Evolutionary conservation across 2,888 invertebrate species (phyloP), one percentile per base, ranked within the genome.

Genomic region (Gryllus longicercus): DNA sequence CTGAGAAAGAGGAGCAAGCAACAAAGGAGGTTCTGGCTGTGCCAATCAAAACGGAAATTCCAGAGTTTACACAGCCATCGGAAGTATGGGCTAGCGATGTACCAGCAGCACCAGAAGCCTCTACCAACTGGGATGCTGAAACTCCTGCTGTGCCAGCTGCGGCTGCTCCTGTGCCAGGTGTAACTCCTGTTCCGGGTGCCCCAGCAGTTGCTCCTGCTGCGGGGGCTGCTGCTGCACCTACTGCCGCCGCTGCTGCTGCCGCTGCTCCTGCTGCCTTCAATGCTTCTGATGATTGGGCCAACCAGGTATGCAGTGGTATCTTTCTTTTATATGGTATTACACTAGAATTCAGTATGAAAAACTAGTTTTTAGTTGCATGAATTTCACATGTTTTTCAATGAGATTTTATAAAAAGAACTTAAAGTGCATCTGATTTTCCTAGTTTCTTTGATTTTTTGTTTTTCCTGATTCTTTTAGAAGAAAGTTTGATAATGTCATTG

Each of bases 1-100:
- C 95, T 84, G 97, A 98, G 87, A 98, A 98, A 89, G 97, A 98
- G 85, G 97, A 98, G 87, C 95, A 96, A 85, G 94, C 94, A 76
- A 94, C 94, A 78, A 96, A 96, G 88, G 96, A 96, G 88, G 83
- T 84, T 77, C 84, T 84, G 77, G 84, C 85, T 77, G 88, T 89
- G 18, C 86, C 87, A 16, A 86, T 87, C 74, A 90, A 90, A 82
- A 84, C 87, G 51, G 89, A 89, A 80, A 88, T 89, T 63, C 88
- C 88, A 51, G 89, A 89, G 74, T 87, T 88, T 80, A 84, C 86
- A 81, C 83, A 85, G 2, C 81, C 85, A 4, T 82, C 86, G 14
- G 87, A 87, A 76, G 90, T 87, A 83, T 91, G 91, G 91, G 88
- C 88, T 78, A 89, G 90, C 80, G 90, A 90, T 83, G 87, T 87